Conservation (phyloP, 1,140 invertebrate species). For the Caerostris extrusa region DNA sequence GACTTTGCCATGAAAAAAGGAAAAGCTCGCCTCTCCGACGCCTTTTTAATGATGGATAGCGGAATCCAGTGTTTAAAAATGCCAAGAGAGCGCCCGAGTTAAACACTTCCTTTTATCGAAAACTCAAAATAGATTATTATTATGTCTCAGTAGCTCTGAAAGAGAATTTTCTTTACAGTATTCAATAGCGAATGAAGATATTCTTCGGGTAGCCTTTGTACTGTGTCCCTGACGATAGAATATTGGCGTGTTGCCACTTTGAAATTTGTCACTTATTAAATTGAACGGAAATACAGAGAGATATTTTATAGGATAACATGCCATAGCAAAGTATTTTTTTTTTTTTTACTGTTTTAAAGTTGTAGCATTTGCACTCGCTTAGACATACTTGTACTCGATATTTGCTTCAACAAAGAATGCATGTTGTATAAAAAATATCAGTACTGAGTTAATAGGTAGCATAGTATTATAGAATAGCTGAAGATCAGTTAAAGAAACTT, state of each 20-base stretch:
- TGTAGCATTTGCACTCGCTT: too few relatives aligned
- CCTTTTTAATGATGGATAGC: neutral
- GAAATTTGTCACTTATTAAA: neutral
- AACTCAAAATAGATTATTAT: neutral
- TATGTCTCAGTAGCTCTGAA: neutral
- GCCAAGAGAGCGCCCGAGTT: neutral
- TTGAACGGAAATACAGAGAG: neutral
- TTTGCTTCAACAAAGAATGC: too few relatives aligned
- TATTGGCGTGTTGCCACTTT: neutral
- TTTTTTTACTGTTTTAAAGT: too few relatives aligned
- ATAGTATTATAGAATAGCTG: too few relatives aligned
- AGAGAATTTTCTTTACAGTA: neutral
- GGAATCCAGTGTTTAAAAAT: neutral
- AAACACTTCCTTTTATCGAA: neutral
- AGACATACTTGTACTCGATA: too few relatives aligned
- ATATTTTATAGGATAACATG: too few relatives aligned
- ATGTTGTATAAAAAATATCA: too few relatives aligned
- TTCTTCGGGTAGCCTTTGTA: neutral
- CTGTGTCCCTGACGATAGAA: neutral
- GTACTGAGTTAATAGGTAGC: too few relatives aligned
- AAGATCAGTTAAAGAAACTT: too few relatives aligned
- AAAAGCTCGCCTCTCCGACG: neutral
- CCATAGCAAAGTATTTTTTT: too few relatives aligned
- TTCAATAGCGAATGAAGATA: neutral
- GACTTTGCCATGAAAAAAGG: too few relatives aligned